Base-by-base conservation (phyloP, 2,888 invertebrate genomes). In the Empis stercorea region DNA sequence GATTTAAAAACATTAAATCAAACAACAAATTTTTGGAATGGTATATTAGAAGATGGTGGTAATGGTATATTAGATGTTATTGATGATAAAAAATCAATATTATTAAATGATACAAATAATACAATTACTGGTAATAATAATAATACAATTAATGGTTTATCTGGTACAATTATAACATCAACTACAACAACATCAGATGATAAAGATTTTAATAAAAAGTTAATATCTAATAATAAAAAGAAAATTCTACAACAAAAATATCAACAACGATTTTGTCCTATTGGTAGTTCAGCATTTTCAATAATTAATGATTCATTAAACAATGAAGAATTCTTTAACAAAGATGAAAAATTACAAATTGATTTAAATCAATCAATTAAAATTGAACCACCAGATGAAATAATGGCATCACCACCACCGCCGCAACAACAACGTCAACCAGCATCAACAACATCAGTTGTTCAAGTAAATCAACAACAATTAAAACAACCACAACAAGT, bases 1-100 rank as follows among this genome's bases (percentile, higher is more conserved):
- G 69, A 69, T 49, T 61, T 68, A 30, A 69, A 68, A 51, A 60
- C 66, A 7, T 55, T 68, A 14, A 67, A 66, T 55, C 65, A 68
- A 47, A 66, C 66, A 14, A 66, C 68, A 15, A 68, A 56, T 49
- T 69, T 69, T 52, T 69, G 69, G 69, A 69, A 68, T 50, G 68
- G 68, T 46, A 63, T 65, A 44, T 61, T 56, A n/a, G 61, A 61
- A 40, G 52, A 52, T n/a, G 56, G 57, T 30, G 64, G 60, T 4
- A 61, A 53, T 14, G 54, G 62, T 30, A 51, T 67, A 38, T 52
- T 59, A 11, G 68, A 66, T 44, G 63, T 63, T 45, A 68, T 67
- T 20, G 58, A 63, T 40, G 61, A 59, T 6, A 60, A 63, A 36
- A 55, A 60, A 46, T 55, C 59, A 30, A 54, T 15, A 15, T 7